Evolutionary conservation across 2,888 invertebrate genomes (phyloP).

Genomic region (Clusia tigrina): DNA sequence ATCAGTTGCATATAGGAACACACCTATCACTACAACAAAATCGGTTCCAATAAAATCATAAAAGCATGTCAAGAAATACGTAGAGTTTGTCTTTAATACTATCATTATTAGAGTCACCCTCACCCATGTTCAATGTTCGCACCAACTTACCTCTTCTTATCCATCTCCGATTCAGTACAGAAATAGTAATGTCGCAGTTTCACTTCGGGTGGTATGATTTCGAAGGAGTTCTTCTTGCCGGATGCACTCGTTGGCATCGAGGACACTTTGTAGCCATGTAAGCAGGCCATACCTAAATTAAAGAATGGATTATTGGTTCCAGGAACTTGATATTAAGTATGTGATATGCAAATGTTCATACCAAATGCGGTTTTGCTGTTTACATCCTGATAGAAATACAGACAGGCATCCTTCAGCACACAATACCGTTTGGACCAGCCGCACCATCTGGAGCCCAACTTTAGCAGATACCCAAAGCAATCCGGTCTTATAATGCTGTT

Average conservation of each 20-base stretch:
- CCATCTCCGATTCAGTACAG: slow-evolving; percentile 93
- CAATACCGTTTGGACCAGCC: slow-evolving; percentile 93
- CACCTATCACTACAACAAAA: no score
- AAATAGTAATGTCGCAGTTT: slow-evolving; percentile 90
- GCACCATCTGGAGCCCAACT: slow-evolving; percentile 84
- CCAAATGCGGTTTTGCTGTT: slow-evolving; percentile 89
- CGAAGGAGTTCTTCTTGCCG: slow-evolving; percentile 91
- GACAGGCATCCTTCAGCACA: slow-evolving; percentile 92
- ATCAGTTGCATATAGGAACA: no score
- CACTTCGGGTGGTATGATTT: slow-evolving; percentile 86
- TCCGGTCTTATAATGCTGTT: slow-evolving; percentile 83
- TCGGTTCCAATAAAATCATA: no score
- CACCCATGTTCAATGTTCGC: no score
- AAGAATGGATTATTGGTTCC: not conserved
- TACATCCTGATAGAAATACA: slow-evolving; percentile 91
- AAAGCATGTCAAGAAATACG: no score
- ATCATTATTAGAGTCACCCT: no score
- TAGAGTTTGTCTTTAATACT: no score
- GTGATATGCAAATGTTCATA: slow-evolving; percentile 61
- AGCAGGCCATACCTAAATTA: slow-evolving; percentile 88
- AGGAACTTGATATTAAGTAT: not conserved
- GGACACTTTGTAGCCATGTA: slow-evolving; percentile 84
- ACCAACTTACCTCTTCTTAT: slow-evolving; percentile 91
- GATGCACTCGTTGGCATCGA: slow-evolving; percentile 82
- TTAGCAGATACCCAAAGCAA: slow-evolving; percentile 91